phyloP scores from a whole-genome alignment of 2,113 vertebrate genomes.

The Chloroceryle aenea region DNA sequence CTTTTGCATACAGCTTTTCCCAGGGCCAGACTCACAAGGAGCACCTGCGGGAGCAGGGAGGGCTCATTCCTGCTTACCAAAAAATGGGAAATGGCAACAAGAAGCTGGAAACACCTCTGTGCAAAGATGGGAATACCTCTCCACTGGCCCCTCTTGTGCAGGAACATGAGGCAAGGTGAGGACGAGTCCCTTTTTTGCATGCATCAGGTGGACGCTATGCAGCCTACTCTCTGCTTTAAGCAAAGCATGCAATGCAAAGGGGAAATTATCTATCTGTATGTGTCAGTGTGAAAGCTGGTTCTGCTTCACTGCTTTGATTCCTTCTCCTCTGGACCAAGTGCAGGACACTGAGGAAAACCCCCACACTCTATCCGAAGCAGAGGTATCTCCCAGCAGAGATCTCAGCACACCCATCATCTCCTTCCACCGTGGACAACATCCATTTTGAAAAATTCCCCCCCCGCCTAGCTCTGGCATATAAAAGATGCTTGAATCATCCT shows the following conservation, averaged over 20 bases:
- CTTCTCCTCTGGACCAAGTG: not conserved
- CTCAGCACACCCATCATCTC: not conserved
- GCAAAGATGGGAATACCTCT: not conserved
- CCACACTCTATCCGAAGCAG: not conserved
- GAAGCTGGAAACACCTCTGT: not conserved
- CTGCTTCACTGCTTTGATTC: not conserved
- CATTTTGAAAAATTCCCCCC: not conserved
- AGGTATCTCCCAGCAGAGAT: not conserved
- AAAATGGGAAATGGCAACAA: not conserved
- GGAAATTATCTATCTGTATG: not conserved
- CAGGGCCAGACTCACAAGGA: not conserved
- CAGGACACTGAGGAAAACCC: not conserved
- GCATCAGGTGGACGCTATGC: not conserved
- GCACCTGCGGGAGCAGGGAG: not conserved
- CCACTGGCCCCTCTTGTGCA: fast-evolving
- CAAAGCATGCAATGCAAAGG: not conserved
- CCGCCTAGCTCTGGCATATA: not conserved
- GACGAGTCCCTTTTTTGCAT: not conserved
- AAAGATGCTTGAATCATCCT: constrained; percentile 16
- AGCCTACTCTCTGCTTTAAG: not conserved
- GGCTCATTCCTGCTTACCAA: not conserved
- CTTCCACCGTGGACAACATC: not conserved
- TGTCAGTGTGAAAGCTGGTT: not conserved
- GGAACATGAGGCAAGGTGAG: not conserved
- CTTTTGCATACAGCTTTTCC: not conserved